phyloP scores from a whole-genome alignment of 2,113 vertebrate genomes.

The Nanorana parkeri region DNA sequence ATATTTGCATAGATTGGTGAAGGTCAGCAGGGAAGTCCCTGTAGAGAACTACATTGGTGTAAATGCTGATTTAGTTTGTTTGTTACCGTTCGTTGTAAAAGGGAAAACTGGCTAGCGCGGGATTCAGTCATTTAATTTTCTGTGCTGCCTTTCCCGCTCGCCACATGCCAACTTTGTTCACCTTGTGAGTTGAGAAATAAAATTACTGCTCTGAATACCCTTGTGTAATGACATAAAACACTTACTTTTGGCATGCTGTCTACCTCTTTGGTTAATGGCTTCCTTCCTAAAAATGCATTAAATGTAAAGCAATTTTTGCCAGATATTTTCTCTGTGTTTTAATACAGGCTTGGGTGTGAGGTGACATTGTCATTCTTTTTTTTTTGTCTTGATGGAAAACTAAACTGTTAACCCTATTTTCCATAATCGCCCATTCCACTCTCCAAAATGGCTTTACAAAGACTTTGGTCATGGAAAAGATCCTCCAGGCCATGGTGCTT shows the following conservation, averaged over 20 bases:
- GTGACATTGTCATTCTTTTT: no score
- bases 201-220: conserved; percentile 43
- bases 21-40: neutral
- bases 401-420: no score
- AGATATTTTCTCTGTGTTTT: conserved; percentile 2
- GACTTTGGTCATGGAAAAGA: no score
- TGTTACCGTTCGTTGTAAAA: conserved; percentile 6
- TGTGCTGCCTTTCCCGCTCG: neutral
- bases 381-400: no score
- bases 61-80: conserved; percentile 8
- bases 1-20: conserved; percentile 26
- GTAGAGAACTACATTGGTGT: neutral
- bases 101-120: conserved; percentile 7
- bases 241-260: conserved; percentile 37
- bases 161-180: conserved; percentile 35
- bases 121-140: conserved; percentile 26
- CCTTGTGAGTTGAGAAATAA: conserved; percentile 43
- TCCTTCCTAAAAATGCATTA: conserved; percentile 48
- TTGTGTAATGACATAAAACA: conserved; percentile 40
- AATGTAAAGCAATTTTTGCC: conserved; percentile 44
- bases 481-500: no score
- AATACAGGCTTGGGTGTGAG: conserved; percentile 1
- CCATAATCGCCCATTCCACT: no score
- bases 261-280: conserved; percentile 43
- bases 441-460: no score